Evolutionary conservation across 2,888 invertebrate species (phyloP), one percentile per base, ranked within the genome.

Genomic region (Drosophila flavopinicola): DNA sequence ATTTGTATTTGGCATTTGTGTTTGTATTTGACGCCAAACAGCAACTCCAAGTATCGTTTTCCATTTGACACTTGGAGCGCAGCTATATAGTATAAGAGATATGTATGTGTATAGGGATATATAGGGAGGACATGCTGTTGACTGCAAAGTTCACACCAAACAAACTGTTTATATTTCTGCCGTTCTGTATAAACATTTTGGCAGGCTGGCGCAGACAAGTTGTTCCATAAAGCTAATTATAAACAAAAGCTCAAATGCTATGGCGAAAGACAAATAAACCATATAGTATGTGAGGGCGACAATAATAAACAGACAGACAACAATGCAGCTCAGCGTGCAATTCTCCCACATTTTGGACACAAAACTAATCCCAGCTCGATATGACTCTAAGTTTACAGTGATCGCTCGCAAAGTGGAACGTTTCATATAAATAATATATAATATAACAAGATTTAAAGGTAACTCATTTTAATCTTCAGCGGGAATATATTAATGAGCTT

Each of bases 1-100:
- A 82, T 82, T 82, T 86, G 78, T 79, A 71, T 77, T 75, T 70
- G 35, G 57, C 53, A 53, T 51, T 60, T 68, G 52, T 73, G 49
- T 69, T 73, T 65, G 60, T 23, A 15, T 52, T 56, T 60, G 64
- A 57, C 64, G 66, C 48, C 52, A 39, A 42, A 38, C 23, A 29
- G 10, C 30, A 41, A 30, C 65, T 70, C 56, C 79, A 72, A 86
- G 75, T 49, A 80, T 69, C 72, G 48, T 71, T 77, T 79, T 66
- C 72, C 67, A 64, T 85, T 65, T 71, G 68, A 79, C 72, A 54
- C 51, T 45, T 13, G 13, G 23, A 39, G 37, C 23, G 17, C n/a
- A 9, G n/a, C 44, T 17, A n/a, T 37, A n/a, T n/a, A n/a, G n/a
- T n/a, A n/a, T 15, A 6, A 1, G 0, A 47, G 30, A 27, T 24